phyloP scores from a whole-genome alignment of 2,113 vertebrate species.

The Rissa tridactyla region DNA sequence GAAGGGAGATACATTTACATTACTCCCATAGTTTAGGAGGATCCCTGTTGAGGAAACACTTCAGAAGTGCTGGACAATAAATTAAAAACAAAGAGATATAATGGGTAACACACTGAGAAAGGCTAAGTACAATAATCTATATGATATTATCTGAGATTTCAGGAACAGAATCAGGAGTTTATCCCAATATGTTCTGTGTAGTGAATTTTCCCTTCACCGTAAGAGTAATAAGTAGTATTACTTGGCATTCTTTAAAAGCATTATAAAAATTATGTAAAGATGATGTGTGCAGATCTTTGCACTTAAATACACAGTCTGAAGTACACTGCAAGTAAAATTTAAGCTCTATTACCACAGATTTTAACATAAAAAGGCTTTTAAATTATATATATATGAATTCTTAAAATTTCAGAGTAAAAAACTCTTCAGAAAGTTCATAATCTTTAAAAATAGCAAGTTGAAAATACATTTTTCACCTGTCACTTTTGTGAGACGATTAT shows the following conservation, averaged over 20 bases:
- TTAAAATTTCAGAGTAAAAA: not conserved
- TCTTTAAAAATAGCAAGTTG: not conserved
- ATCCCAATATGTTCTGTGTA: not conserved
- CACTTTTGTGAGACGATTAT: not conserved
- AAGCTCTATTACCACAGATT: not conserved
- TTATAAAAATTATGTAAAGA: not conserved
- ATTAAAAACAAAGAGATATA: conserved; percentile 46
- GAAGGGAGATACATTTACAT: not conserved
- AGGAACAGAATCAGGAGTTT: not conserved
- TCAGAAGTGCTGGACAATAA: conserved; percentile 26
- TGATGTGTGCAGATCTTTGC: not conserved
- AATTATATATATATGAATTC: not conserved
- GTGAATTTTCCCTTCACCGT: not conserved
- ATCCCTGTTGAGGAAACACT: conserved; percentile 15
- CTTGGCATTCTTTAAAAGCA: not conserved
- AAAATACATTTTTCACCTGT: not conserved
- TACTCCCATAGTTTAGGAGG: not conserved
- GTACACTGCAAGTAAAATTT: not conserved
- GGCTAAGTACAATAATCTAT: conserved; percentile 30
- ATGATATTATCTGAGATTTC: not conserved
- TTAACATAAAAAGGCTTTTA: not conserved
- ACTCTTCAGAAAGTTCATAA: not conserved
- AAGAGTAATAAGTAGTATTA: not conserved
- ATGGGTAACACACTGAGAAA: not conserved
- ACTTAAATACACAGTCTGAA: not conserved